Evolutionary conservation across 2,113 vertebrate species (phyloP).

Genomic region (Triplophysa dalaica): DNA sequence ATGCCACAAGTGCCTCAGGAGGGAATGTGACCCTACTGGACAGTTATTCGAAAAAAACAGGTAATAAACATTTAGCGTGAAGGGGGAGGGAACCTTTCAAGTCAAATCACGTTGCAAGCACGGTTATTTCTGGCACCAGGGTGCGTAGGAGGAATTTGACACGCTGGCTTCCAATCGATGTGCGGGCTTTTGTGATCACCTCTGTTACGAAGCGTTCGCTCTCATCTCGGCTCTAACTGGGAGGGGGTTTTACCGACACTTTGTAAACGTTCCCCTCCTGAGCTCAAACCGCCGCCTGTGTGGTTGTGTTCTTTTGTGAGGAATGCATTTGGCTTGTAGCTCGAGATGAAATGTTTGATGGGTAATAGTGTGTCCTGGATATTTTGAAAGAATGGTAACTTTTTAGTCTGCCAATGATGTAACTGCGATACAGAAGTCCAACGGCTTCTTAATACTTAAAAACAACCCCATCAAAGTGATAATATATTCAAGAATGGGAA

Average conservation of each 20-base stretch:
- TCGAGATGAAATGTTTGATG: not conserved
- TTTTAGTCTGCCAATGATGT: not conserved
- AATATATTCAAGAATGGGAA: not conserved
- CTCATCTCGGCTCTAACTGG: conserved; percentile 46
- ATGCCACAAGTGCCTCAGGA: not conserved
- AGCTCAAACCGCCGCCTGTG: not conserved
- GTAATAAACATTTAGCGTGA: not conserved
- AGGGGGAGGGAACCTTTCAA: conserved; percentile 70
- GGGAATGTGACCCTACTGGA: not conserved
- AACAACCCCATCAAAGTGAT: too few species aligned
- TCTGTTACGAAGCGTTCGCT: conserved; percentile 54
- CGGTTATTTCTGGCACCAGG: conserved; percentile 63
- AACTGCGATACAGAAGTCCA: not conserved
- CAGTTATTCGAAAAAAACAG: not conserved
- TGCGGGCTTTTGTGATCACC: conserved; percentile 68
- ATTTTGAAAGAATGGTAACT: not conserved
- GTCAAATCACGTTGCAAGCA: conserved; percentile 61
- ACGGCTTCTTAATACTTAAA: too few species aligned
- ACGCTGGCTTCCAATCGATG: conserved; percentile 73
- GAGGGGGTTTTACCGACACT: conserved; percentile 15
- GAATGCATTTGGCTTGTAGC: not conserved
- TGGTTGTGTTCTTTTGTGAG: not conserved
- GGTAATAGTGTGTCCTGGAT: not conserved
- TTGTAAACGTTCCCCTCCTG: not conserved
- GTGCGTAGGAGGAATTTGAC: conserved; percentile 68